Evolutionary conservation across 2,113 vertebrate genomes (phyloP).

Genomic region (Dasyprocta punctata): DNA sequence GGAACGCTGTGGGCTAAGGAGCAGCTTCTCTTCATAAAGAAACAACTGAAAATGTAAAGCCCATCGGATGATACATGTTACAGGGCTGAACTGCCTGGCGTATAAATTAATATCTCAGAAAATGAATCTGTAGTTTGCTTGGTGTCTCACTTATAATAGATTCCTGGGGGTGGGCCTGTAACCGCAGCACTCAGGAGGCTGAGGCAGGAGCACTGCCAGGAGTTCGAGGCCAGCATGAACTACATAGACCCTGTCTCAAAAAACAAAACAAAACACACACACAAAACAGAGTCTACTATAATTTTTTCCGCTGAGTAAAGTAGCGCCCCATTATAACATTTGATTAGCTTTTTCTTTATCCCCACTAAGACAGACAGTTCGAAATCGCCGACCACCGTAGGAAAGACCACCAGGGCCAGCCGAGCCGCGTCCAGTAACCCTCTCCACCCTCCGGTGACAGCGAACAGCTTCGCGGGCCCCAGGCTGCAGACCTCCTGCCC

Average conservation of each 20-base stretch:
- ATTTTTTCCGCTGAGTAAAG: too few species aligned
- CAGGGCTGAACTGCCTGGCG: neutral
- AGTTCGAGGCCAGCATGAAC: neutral
- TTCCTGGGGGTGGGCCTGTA: neutral
- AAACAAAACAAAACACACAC: neutral
- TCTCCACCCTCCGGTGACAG: neutral
- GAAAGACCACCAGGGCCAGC: neutral
- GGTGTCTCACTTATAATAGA: neutral
- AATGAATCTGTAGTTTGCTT: neutral
- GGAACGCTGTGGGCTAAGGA: neutral
- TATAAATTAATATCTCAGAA: neutral
- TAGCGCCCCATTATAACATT: neutral
- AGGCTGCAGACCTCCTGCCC: neutral
- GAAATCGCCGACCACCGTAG: too few species aligned
- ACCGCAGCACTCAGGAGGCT: neutral
- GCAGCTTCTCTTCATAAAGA: conserved; percentile 62
- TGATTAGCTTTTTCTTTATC: too few species aligned
- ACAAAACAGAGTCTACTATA: too few species aligned
- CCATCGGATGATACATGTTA: neutral
- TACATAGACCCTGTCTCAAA: neutral
- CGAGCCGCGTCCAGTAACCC: neutral
- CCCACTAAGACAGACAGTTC: too few species aligned
- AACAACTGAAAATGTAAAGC: conserved; percentile 42
- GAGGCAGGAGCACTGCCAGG: neutral
- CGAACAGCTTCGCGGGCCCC: neutral